A percentile compares a stretch with the other conserved stretches of the same genome.
phyloP scores from a whole-genome alignment of 2,797 vertebrate genomes.

The Danio albolineatus region DNA sequence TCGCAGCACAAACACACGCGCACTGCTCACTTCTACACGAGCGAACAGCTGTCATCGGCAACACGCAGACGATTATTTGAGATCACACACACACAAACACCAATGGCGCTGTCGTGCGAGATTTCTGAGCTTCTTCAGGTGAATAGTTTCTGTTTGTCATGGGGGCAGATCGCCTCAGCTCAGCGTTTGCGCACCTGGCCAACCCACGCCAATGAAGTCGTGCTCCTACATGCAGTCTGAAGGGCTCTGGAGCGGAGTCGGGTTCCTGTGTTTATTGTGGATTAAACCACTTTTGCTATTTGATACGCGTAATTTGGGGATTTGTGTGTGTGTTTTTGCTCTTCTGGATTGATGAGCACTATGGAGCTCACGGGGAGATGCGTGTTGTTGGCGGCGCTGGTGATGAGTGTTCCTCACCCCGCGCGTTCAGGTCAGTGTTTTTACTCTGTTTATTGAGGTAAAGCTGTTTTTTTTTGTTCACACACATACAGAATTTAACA shows the following conservation, averaged over 20 bases:
- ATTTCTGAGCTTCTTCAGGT: constrained; percentile 18
- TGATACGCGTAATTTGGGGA: not conserved
- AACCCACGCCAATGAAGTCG: constrained; percentile 51
- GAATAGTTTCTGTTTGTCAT: constrained; percentile 45
- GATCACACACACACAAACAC: not conserved
- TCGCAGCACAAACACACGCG: constrained; percentile 9
- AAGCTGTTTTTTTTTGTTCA: too few species aligned
- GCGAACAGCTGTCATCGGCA: not conserved
- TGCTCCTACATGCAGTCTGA: constrained; percentile 57
- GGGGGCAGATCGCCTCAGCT: constrained; percentile 38
- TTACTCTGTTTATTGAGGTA: not conserved
- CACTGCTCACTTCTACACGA: not conserved
- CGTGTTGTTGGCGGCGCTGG: constrained; percentile 45
- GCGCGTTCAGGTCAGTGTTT: constrained; percentile 60
- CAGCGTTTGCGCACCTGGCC: constrained; percentile 55
- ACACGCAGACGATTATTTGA: not conserved
- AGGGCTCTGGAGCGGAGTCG: constrained; percentile 38
- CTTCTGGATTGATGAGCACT: constrained; percentile 1
- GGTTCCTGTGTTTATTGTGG: constrained; percentile 14
- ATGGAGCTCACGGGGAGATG: constrained; percentile 43
- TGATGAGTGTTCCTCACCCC: constrained; percentile 35
- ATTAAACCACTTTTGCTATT: constrained; percentile 5
- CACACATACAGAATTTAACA: too few species aligned
- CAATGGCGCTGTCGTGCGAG: constrained; percentile 45
- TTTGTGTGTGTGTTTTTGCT: not conserved